These are phyloP conservation scores for Phrynocephalus forsythii DNA, from an alignment of 2,797 vertebrate genomes.

Conservation along the genomic window DNA sequence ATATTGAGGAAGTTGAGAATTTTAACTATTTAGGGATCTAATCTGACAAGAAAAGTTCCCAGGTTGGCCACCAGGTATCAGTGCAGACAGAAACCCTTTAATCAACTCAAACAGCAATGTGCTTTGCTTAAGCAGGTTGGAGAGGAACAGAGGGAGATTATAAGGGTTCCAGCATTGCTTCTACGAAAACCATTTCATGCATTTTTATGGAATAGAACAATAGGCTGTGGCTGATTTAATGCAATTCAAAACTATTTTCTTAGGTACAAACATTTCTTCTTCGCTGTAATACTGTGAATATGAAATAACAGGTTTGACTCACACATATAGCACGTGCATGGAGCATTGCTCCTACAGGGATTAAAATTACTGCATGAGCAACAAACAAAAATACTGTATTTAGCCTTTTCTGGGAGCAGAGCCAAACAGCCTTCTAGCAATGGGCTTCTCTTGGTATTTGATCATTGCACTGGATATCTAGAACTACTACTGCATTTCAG, in stretches of 20 bases:
- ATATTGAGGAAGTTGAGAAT: slow-evolving; percentile 2
- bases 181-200: not conserved
- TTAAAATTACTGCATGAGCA: not conserved
- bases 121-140: not conserved
- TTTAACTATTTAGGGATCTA: slow-evolving; percentile 5
- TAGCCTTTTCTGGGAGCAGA: not conserved
- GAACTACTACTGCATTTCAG: not conserved
- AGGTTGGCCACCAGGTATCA: not conserved
- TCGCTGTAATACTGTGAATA: not conserved
- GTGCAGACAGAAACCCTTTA: not conserved
- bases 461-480: not conserved
- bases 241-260: not conserved
- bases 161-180: not conserved
- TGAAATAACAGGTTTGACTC: not conserved
- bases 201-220: not conserved
- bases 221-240: not conserved
- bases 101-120: not conserved
- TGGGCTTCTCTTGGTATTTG: not conserved
- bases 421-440: not conserved
- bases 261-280: no score
- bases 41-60: not conserved
- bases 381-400: not conserved
- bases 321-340: not conserved
- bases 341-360: not conserved
- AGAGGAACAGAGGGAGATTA: not conserved